These are phyloP conservation scores for Invenusta paracnida DNA, from an alignment of 2,888 invertebrate genomes.

Conservation along the genomic window DNA sequence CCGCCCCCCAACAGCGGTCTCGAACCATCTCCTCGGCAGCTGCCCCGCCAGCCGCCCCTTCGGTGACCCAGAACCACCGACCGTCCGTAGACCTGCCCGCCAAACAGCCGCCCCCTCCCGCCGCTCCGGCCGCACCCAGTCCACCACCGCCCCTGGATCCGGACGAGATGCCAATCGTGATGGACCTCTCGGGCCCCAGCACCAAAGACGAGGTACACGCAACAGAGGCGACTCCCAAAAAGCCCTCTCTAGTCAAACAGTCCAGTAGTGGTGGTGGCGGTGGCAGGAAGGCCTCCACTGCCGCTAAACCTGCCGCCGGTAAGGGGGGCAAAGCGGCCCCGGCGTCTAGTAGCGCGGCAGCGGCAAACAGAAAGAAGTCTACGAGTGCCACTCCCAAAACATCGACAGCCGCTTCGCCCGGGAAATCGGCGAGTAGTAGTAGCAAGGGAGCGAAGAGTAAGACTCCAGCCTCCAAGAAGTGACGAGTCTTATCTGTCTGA, in stretches of 20 bases:
- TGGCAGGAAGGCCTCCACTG: not conserved
- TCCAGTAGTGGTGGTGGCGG: not conserved
- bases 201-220: constrained; percentile 2
- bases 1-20: not conserved
- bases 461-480: not conserved
- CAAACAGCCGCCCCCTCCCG: constrained; percentile 2
- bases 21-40: not conserved
- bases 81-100: not conserved
- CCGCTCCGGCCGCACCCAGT: not conserved
- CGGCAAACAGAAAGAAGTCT: not conserved
- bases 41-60: not conserved
- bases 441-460: not conserved
- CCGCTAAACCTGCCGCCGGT: not conserved
- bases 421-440: not conserved
- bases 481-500: too few relatives aligned
- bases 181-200: constrained; percentile 22
- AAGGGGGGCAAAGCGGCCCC: not conserved
- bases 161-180: constrained; percentile 40
- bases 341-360: not conserved
- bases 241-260: not conserved
- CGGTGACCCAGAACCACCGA: not conserved
- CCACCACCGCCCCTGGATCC: constrained; percentile 35
- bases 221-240: not conserved
- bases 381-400: not conserved
- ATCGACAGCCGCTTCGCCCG: not conserved